Evolutionary conservation across 2,888 invertebrate species (phyloP).

Genomic region (Spisula subtruncata): DNA sequence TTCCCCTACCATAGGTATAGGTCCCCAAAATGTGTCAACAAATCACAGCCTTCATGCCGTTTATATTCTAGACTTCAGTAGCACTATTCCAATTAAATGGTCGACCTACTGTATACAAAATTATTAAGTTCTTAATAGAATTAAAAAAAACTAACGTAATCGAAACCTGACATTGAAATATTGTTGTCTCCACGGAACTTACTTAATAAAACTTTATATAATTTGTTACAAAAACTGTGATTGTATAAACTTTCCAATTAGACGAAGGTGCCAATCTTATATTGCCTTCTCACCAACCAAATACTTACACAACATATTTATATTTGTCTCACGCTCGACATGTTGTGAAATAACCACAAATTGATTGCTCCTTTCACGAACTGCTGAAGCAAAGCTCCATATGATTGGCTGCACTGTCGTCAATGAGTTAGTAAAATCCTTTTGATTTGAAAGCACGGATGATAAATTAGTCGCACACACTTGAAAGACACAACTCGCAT

Average conservation of each 20-base stretch:
- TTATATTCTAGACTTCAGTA: too few species aligned
- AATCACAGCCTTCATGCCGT: too few species aligned
- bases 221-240: too few species aligned
- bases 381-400: conserved; percentile 2
- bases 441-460: neutral
- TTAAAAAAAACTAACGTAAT: too few species aligned
- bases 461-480: conserved; percentile 17
- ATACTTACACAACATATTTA: conserved; percentile 51
- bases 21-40: too few species aligned
- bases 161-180: too few species aligned
- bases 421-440: neutral
- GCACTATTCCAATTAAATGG: too few species aligned
- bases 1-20: too few species aligned
- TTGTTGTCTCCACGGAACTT: too few species aligned
- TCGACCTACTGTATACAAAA: too few species aligned
- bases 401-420: neutral
- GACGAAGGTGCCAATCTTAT: neutral
- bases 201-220: too few species aligned
- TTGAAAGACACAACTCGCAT: conserved; percentile 40
- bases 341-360: conserved; percentile 28
- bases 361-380: conserved; percentile 24
- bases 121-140: too few species aligned
- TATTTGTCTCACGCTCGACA: conserved; percentile 10
- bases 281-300: neutral
- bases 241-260: neutral